Evolutionary conservation across 2,888 invertebrate species (phyloP), one percentile per base, ranked within the genome.

Genomic region (Baronia brevicornis): DNA sequence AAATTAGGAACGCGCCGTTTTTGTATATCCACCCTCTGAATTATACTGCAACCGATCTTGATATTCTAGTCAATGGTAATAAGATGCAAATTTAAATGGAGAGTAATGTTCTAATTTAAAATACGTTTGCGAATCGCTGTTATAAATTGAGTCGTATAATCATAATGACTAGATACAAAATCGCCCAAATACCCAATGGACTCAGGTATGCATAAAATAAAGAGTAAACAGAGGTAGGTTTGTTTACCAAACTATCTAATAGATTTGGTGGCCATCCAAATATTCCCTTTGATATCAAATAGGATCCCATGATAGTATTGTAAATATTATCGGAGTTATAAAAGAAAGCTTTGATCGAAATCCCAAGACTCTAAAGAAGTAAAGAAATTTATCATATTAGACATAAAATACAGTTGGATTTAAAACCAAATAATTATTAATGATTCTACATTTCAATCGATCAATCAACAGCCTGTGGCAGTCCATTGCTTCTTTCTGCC

Each of bases 1-100:
- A 57, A 54, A 51, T 48, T 51, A 45, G 44, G 38, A 38, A 28
- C 10, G 28, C 28, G 35, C 15, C 23, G 28, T 34, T 41, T 37
- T 28, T 33, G 8, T 29, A 37, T 25, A 35, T 28, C 18, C 37
- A 46, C 53, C 54, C 52, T 36, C 28, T 20, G 20, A 34, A 43
- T 38, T 29, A 18, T 14, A 9, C 25, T 11, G 42, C 44, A 44
- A 40, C 12, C 43, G 34, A 55, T 45, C 50, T 43, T 37, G 36
- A n/a, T 45, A 40, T 25, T 41, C 37, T 41, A 42, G 32, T 6
- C 18, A 21, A 36, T 22, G 10, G 10, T 32, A 27, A 45, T 45
- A 50, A 44, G 44, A 46, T 51, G 43, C 36, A 44, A 48, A 51
- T 51, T 45, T 9, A 15, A 33, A 17, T 25, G 21, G 14, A 23